Evolutionary conservation across 1,140 invertebrate genomes (phyloP).

Genomic region (Drosophila rufa): DNA sequence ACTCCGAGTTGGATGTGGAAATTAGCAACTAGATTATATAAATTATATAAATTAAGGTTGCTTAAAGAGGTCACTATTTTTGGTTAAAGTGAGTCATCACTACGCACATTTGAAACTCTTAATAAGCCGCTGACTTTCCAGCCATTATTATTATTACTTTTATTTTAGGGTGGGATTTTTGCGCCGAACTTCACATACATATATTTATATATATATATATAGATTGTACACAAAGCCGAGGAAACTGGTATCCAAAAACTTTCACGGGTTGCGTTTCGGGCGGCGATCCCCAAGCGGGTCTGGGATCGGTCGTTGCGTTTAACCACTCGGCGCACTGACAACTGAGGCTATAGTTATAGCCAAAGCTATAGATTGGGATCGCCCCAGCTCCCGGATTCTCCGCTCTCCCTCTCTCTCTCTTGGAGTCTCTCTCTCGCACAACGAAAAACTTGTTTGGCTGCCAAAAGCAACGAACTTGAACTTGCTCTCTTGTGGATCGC

Average conservation of each 20-base stretch:
- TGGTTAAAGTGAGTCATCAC: constrained; percentile 22
- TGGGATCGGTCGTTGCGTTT: constrained; percentile 48
- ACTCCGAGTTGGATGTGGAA: constrained; percentile 6
- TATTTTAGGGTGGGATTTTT: constrained; percentile 33
- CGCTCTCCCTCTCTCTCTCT: background rate
- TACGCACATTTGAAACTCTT: constrained; percentile 23
- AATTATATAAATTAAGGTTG: constrained; percentile 30
- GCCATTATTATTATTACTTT: constrained; percentile 52
- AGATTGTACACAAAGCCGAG: constrained; percentile 50
- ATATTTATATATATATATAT: constrained; percentile 25
- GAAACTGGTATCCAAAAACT: constrained; percentile 71
- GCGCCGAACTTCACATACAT: constrained; percentile 38
- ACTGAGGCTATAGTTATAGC: constrained; percentile 39
- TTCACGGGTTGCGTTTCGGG: constrained; percentile 56
- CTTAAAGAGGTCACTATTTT: constrained; percentile 27
- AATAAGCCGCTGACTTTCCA: constrained; percentile 19
- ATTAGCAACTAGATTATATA: constrained; percentile 10
- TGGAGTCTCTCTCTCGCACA: constrained; percentile 15
- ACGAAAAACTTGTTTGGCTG: constrained; percentile 73
- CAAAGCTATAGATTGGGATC: constrained; percentile 20
- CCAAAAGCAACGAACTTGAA: constrained; percentile 61
- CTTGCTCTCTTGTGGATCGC: constrained; percentile 31
- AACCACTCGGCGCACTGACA: constrained; percentile 43
- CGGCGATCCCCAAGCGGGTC: constrained; percentile 23
- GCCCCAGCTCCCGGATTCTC: constrained; percentile 1